A percentile compares a stretch with the other conserved stretches of the same genome.
These are phyloP conservation scores for Bombus terrestris DNA, from an alignment of 1,140 invertebrate genomes.

Conservation along the genomic window DNA sequence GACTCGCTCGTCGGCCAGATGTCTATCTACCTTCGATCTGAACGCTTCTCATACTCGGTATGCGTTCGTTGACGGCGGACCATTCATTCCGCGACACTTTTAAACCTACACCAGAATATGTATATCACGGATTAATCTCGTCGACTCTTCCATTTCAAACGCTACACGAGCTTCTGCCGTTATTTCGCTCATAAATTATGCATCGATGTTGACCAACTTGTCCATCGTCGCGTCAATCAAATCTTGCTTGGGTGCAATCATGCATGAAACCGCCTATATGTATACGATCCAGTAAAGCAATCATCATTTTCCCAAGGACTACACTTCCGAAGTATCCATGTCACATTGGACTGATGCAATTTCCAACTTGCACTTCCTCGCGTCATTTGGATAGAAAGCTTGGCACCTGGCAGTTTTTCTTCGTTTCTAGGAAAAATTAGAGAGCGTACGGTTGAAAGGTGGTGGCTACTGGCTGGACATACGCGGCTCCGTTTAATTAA, in stretches of 20 bases:
- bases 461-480: conserved; percentile 37
- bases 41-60: background rate
- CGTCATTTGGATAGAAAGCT: background rate
- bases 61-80: conserved; percentile 3
- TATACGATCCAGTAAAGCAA: background rate
- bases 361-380: background rate
- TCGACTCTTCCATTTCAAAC: background rate
- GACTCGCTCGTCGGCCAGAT: conserved; percentile 1
- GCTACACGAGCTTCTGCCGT: background rate
- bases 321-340: too few species aligned
- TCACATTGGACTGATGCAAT: background rate
- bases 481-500: conserved; percentile 72
- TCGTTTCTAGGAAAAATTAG: conserved; percentile 43
- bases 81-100: conserved; percentile 2
- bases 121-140: conserved; percentile 22
- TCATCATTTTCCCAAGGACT: background rate
- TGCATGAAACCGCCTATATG: background rate
- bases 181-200: conserved; percentile 38
- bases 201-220: conserved; percentile 9
- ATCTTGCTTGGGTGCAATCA: background rate
- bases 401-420: conserved; percentile 18
- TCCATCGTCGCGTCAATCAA: conserved; percentile 27
- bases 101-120: background rate
- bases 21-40: conserved; percentile 26
- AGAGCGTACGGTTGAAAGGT: conserved; percentile 43